A percentile compares a stretch with the other conserved stretches of the same genome.
Evolutionary conservation across 2,113 vertebrate genomes (phyloP).

Genomic region (Opisthocomus hoazin): DNA sequence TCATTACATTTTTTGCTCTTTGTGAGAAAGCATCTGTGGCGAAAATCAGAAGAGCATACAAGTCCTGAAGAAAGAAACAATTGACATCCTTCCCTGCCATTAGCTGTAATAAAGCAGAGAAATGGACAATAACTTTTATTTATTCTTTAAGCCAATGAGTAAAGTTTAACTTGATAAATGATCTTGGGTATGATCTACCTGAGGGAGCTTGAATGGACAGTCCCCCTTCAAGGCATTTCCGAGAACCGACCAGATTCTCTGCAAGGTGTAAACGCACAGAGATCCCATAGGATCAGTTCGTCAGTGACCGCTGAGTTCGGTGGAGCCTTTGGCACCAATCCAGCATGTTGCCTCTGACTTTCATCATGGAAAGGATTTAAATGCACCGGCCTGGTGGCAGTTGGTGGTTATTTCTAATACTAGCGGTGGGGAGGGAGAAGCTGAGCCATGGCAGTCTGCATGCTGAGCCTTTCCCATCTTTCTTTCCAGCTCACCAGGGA

Average conservation of each 20-base stretch:
- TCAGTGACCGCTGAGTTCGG: background rate
- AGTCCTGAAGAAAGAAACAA: slow-evolving; percentile 35
- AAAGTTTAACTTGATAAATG: background rate
- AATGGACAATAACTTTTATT: background rate
- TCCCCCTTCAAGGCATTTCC: rapidly evolving
- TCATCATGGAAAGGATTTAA: background rate
- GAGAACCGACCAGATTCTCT: background rate
- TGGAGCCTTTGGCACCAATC: background rate
- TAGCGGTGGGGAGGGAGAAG: background rate
- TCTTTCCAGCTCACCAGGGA: background rate
- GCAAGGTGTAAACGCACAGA: background rate
- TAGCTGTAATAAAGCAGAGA: slow-evolving; percentile 22
- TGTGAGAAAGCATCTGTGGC: background rate
- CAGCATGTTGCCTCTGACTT: background rate
- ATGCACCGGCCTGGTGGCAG: background rate
- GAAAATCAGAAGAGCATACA: background rate
- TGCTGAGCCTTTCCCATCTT: background rate
- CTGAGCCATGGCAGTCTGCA: background rate
- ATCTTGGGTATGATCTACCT: background rate
- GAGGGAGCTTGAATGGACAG: background rate
- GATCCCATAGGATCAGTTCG: background rate
- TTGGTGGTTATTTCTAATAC: background rate
- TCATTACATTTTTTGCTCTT: slow-evolving; percentile 3
- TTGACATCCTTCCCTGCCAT: slow-evolving; percentile 20
- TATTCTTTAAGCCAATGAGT: background rate